Percentiles rank a stretch among this genome's conserved stretches.
phyloP scores from a whole-genome alignment of 2,113 vertebrate genomes.

The human (Homo sapiens) region GRCh38 chrX:69620001-69620500 shows the following conservation, averaged over 20 bases:
- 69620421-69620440: slow-evolving; percentile 34
- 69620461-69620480: slow-evolving; percentile 20
- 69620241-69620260: background rate
- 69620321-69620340: background rate
- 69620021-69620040: background rate
- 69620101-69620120: slow-evolving; percentile 41
- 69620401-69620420: slow-evolving; percentile 34
- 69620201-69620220: slow-evolving; percentile 42
- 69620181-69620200: background rate
- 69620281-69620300: background rate
- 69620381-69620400: slow-evolving; percentile 29
- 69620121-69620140: slow-evolving; percentile 46
- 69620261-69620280: slow-evolving; percentile 24
- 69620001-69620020: slow-evolving; percentile 54
- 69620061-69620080: background rate
- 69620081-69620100: slow-evolving; percentile 42
- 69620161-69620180: background rate
- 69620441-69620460: background rate
- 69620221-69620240: background rate
- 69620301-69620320: slow-evolving; percentile 44
- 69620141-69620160: slow-evolving; percentile 47
- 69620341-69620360: slow-evolving; percentile 25
- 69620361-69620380: background rate
- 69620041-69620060: background rate
- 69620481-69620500: slow-evolving; percentile 20